These are phyloP conservation scores for Ochropacha duplaris DNA, from an alignment of 2,888 invertebrate genomes.

Conservation along the genomic window DNA sequence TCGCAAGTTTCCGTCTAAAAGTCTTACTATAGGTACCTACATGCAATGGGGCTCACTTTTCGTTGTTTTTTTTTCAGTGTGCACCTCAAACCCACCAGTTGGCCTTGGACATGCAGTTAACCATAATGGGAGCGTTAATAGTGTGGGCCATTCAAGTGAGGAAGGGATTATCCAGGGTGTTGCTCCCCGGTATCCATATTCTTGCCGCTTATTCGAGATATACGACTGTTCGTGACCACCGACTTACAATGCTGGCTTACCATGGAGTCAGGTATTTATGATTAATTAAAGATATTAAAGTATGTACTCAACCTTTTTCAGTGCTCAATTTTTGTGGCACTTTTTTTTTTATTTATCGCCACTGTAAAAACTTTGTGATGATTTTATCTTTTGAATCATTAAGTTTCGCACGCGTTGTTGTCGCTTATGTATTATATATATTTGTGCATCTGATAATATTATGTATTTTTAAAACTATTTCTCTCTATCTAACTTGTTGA, in stretches of 20 bases:
- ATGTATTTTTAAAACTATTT: no score
- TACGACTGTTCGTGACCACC: conserved; percentile 82
- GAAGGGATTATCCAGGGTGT: conserved; percentile 77
- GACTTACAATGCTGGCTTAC: conserved; percentile 85
- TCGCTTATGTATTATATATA: no score
- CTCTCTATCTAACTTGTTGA: no score
- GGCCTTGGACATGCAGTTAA: conserved; percentile 89
- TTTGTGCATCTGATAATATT: no score
- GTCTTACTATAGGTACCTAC: neutral
- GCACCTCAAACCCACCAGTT: conserved; percentile 89
- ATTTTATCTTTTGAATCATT: no score
- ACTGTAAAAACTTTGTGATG: no score
- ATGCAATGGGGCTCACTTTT: neutral
- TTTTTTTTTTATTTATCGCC: no score
- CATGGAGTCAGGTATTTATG: conserved; percentile 85
- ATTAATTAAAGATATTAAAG: no score
- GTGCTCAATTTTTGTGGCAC: no score
- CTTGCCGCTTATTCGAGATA: conserved; percentile 85
- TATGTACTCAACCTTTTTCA: no score
- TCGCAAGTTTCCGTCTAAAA: no score
- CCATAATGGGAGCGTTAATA: conserved; percentile 84
- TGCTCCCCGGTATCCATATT: conserved; percentile 81
- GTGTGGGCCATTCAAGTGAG: conserved; percentile 85
- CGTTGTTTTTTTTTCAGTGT: conserved; percentile 79
- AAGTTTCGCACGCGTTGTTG: no score